These are phyloP conservation scores for Epizoanthus illoricatus DNA, from an alignment of 92 coral and sea anemone species.

Conservation along the genomic window DNA sequence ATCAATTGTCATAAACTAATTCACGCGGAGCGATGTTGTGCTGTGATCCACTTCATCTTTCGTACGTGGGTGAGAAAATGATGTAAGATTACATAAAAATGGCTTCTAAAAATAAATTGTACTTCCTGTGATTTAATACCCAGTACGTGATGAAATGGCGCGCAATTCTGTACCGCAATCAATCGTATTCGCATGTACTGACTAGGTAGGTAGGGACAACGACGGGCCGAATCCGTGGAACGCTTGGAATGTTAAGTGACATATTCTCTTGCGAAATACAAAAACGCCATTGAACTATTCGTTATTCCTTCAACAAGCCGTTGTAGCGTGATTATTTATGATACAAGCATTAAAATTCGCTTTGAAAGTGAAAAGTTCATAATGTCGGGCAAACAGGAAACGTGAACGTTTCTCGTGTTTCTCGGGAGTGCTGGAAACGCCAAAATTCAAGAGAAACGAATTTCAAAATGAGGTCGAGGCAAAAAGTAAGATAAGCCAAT, in stretches of 20 bases:
- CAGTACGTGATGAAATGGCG: not conserved
- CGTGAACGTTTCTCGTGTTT: conserved; percentile 7
- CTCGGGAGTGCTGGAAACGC: not conserved
- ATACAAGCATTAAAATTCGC: not conserved
- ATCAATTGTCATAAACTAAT: too few relatives aligned
- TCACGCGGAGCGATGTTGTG: too few relatives aligned
- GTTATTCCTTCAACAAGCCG: not conserved
- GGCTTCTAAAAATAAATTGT: not conserved
- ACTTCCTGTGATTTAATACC: not conserved
- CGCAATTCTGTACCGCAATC: not conserved
- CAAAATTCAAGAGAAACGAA: conserved; percentile 1
- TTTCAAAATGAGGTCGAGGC: conserved; percentile 33
- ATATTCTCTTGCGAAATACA: not conserved
- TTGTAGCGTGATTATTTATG: not conserved
- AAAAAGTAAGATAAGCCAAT: conserved; percentile 54
- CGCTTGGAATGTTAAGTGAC: conserved; percentile 31
- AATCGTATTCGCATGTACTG: not conserved
- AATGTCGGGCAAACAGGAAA: not conserved
- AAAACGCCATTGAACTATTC: not conserved
- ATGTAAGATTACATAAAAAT: not conserved
- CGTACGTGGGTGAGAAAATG: not conserved
- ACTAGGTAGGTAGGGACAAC: conserved; percentile 34
- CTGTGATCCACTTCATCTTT: too few relatives aligned
- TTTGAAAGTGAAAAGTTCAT: not conserved
- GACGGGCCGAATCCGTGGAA: conserved; percentile 40